A percentile compares a stretch with the other conserved stretches of the same genome.
Conservation (phyloP, 2,797 vertebrate genomes). For the Pseudotriccus pelzelni region DNA sequence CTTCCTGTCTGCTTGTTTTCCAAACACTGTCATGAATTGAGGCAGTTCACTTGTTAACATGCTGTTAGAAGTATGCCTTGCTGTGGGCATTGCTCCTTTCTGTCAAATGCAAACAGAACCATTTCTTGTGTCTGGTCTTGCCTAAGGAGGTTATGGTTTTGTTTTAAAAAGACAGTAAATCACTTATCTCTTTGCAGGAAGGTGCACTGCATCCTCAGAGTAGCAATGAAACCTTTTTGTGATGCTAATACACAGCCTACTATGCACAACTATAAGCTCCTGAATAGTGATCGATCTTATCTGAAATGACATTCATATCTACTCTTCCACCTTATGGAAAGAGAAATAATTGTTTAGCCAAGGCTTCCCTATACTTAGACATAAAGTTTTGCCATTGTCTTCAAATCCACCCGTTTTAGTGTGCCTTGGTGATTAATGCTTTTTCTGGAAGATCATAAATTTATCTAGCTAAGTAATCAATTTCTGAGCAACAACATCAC, state of each 20-base stretch:
- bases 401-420: not conserved
- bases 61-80: not conserved
- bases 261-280: not conserved
- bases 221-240: not conserved
- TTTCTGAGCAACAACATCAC: not conserved
- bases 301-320: not conserved
- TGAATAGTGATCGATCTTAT: accelerated
- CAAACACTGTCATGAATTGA: not conserved
- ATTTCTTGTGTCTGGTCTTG: not conserved
- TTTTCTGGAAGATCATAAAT: not conserved
- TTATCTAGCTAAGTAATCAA: not conserved
- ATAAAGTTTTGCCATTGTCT: not conserved
- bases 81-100: not conserved
- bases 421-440: not conserved
- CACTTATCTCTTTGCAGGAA: not conserved
- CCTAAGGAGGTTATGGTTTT: not conserved
- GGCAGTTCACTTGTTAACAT: not conserved
- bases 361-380: not conserved
- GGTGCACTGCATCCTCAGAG: not conserved
- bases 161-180: not conserved
- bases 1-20: not conserved
- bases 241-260: not conserved
- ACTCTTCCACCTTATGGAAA: not conserved
- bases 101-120: not conserved
- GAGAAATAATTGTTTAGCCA: not conserved